phyloP scores from a whole-genome alignment of 2,797 vertebrate species.

The Lithobates pipiens region DNA sequence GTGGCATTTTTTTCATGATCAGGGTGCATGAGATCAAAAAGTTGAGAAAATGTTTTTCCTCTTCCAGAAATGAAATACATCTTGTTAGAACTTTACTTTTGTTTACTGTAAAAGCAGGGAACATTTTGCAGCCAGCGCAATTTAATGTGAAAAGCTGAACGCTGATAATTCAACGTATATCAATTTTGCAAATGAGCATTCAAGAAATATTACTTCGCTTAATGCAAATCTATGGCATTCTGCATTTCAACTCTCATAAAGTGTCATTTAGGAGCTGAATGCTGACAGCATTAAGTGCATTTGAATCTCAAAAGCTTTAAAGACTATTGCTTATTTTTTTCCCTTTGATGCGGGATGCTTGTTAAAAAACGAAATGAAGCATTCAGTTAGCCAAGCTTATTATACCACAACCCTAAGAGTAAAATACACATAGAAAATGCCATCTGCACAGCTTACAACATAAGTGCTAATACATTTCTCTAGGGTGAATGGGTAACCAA shows the following conservation, averaged over 20 bases:
- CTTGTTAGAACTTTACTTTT: too few relatives aligned
- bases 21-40: too few relatives aligned
- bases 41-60: too few relatives aligned
- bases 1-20: too few relatives aligned
- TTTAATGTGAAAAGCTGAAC: slow-evolving; percentile 16
- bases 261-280: slow-evolving; percentile 17
- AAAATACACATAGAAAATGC: neutral
- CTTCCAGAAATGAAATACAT: too few relatives aligned
- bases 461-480: neutral
- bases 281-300: slow-evolving; percentile 39
- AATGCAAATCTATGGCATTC: slow-evolving; percentile 44
- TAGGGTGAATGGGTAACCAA: neutral
- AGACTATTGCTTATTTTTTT: neutral
- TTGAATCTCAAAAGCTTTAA: slow-evolving; percentile 24
- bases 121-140: neutral
- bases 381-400: slow-evolving; percentile 2
- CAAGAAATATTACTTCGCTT: slow-evolving; percentile 14
- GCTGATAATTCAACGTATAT: slow-evolving; percentile 31
- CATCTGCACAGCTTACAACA: neutral
- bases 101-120: neutral
- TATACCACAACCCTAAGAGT: neutral
- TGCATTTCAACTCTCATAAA: slow-evolving; percentile 6
- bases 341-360: neutral
- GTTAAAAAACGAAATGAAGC: slow-evolving; percentile 4
- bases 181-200: slow-evolving; percentile 40